A percentile compares a stretch with the other conserved stretches of the same genome.
phyloP scores from a whole-genome alignment of 1,140 invertebrate species.

The Acromyrmex charruanus region DNA sequence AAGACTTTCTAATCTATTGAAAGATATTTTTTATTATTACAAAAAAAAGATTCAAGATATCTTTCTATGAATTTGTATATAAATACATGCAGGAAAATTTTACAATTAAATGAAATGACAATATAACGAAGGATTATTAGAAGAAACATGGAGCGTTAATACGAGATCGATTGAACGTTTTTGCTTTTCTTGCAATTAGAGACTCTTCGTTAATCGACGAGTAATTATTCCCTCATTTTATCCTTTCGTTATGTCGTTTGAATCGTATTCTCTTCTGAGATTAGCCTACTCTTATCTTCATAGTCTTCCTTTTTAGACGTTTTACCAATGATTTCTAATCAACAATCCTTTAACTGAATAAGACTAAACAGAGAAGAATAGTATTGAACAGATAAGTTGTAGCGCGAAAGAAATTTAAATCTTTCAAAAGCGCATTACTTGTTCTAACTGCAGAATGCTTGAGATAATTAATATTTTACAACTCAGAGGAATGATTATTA shows the following conservation, averaged over 20 bases:
- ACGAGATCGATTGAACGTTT: constrained; percentile 35
- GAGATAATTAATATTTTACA: neutral
- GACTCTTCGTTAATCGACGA: constrained; percentile 40
- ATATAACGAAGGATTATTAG: neutral
- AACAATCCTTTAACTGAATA: neutral
- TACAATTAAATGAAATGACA: constrained; percentile 1
- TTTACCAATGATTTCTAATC: constrained; percentile 44
- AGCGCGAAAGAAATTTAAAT: neutral
- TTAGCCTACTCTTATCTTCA: constrained; percentile 8
- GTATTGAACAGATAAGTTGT: too few species aligned
- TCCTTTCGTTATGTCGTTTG: constrained; percentile 40
- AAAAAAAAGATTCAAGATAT: neutral
- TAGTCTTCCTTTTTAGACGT: neutral
- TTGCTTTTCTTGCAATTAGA: constrained; percentile 30
- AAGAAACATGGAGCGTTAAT: constrained; percentile 20
- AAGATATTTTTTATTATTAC: constrained; percentile 5
- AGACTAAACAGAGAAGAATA: neutral
- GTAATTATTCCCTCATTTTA: constrained; percentile 50
- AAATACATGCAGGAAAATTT: neutral
- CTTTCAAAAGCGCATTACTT: neutral
- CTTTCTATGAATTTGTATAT: neutral
- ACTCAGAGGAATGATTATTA: neutral
- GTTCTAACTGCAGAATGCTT: neutral
- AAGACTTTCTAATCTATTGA: neutral
- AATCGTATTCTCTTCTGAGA: constrained; percentile 18